These are phyloP conservation scores for Pseudobourletiella spinata DNA, from an alignment of 1,140 invertebrate species.

Conservation along the genomic window DNA sequence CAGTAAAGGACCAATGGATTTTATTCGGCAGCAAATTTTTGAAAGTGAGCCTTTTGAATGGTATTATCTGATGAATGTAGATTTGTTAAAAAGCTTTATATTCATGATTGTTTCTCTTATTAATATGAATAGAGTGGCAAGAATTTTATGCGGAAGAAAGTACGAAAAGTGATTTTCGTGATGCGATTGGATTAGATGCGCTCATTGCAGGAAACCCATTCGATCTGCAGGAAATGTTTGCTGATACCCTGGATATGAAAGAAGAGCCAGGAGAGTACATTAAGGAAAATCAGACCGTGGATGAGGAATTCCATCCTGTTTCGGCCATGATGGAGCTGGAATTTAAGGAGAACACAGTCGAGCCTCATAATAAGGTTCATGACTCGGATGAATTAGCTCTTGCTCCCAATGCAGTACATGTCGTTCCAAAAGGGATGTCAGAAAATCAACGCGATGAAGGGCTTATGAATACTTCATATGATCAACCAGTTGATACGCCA, in stretches of 20 bases:
- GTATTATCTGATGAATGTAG: neutral
- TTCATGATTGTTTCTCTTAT: neutral
- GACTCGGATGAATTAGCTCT: too few relatives aligned
- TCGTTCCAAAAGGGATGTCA: too few relatives aligned
- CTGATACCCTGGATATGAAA: neutral
- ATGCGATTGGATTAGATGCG: neutral
- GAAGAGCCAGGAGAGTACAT: neutral
- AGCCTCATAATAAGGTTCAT: too few relatives aligned
- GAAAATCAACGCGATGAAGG: too few relatives aligned
- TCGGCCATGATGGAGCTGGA: too few relatives aligned
- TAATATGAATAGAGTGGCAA: neutral
- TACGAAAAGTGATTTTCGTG: neutral
- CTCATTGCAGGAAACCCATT: neutral
- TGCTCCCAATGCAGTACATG: too few relatives aligned
- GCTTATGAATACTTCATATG: too few relatives aligned
- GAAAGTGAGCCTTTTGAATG: slow-evolving; percentile 14
- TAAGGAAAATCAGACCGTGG: neutral
- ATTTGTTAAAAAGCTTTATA: neutral
- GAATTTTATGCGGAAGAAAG: neutral
- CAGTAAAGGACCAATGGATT: slow-evolving; percentile 29
- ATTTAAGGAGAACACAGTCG: too few relatives aligned
- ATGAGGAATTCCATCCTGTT: too few relatives aligned
- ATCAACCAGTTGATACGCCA: too few relatives aligned
- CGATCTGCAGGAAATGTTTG: slow-evolving; percentile 1
- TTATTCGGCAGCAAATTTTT: slow-evolving; percentile 28